phyloP scores from a whole-genome alignment of 2,113 vertebrate species.

The Seriola quinqueradiata region DNA sequence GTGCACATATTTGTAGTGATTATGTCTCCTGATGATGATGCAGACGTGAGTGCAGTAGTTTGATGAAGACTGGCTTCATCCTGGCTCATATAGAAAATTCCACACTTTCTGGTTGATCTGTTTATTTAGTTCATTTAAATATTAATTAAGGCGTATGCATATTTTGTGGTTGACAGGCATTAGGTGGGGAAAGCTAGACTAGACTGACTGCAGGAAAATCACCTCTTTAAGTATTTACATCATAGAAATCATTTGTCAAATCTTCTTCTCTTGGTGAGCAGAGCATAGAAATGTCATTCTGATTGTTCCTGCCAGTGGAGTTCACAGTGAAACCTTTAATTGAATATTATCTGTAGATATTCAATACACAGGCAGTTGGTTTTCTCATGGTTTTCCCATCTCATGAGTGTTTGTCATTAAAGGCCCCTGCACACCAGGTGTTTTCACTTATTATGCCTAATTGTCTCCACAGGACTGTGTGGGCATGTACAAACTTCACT shows the following conservation, averaged over 20 bases:
- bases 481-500: not conserved
- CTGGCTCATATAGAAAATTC: too few species aligned
- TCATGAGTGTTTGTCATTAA: not conserved
- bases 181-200: too few species aligned
- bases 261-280: not conserved
- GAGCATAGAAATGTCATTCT: not conserved
- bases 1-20: too few species aligned
- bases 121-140: too few species aligned
- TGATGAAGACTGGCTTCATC: too few species aligned
- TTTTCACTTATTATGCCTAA: not conserved
- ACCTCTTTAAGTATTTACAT: too few species aligned
- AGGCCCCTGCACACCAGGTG: not conserved
- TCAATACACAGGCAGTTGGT: not conserved
- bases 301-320: not conserved
- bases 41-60: too few species aligned
- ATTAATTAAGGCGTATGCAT: too few species aligned
- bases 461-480: not conserved
- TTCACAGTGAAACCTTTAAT: constrained; percentile 4
- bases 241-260: not conserved
- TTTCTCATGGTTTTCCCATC: constrained; percentile 1
- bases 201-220: too few species aligned
- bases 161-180: too few species aligned
- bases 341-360: constrained; percentile 2
- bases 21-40: too few species aligned
- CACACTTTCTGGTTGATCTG: too few species aligned